Conservation (phyloP, 35 echinoderm and acorn worm species). For the Stichopus chloronotus region DNA sequence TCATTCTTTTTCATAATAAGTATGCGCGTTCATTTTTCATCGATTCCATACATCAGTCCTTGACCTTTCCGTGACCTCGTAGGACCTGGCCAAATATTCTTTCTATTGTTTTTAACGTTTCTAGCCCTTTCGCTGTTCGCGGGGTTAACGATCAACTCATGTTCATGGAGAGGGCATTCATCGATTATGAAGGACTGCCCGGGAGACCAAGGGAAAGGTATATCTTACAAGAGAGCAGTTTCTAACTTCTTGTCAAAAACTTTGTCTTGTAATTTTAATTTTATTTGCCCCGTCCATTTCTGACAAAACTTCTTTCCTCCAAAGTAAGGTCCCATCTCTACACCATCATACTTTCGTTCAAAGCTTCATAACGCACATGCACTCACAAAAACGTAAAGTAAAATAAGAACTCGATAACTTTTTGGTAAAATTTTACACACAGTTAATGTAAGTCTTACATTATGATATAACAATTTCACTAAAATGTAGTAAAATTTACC, state of each 20-base stretch:
- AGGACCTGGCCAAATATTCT: neutral
- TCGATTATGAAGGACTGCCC: slow-evolving; percentile 78
- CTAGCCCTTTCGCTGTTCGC: slow-evolving; percentile 70
- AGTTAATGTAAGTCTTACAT: too few species aligned
- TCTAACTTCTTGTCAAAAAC: neutral
- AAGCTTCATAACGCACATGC: too few species aligned
- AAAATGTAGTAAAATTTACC: too few species aligned
- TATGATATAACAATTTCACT: too few species aligned
- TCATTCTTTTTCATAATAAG: neutral
- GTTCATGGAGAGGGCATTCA: slow-evolving; percentile 82
- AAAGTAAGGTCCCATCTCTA: neutral
- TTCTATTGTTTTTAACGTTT: neutral
- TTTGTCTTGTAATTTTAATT: neutral
- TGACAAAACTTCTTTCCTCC: neutral
- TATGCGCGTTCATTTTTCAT: neutral
- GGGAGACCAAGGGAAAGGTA: slow-evolving; percentile 70
- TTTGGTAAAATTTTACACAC: too few species aligned
- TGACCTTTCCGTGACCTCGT: neutral
- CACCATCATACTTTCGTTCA: too few species aligned
- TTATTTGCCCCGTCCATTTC: neutral
- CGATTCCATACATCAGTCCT: neutral
- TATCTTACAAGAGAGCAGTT: neutral
- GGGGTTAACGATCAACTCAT: slow-evolving; percentile 79
- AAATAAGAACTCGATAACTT: too few species aligned
- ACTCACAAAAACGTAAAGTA: too few species aligned